phyloP scores from a whole-genome alignment of 2,888 invertebrate genomes.

The Cerastis leucographa region DNA sequence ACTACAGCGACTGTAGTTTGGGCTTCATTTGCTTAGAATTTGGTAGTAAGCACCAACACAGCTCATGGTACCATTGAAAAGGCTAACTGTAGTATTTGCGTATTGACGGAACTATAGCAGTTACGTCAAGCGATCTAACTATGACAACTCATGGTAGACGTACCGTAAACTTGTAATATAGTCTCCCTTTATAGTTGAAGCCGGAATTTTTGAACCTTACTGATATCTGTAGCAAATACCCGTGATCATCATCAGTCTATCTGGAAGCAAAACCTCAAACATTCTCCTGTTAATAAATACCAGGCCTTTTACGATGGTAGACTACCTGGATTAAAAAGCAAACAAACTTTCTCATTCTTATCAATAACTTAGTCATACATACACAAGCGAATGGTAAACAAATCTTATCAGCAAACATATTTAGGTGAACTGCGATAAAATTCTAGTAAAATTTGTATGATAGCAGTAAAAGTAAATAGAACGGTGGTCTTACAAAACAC shows the following conservation, averaged over 20 bases:
- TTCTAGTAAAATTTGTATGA: not conserved
- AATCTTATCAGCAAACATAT: slow-evolving; percentile 37
- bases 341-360: slow-evolving; percentile 6
- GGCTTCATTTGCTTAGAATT: too few species aligned
- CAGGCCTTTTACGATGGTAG: not conserved
- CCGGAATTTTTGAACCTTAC: too few species aligned
- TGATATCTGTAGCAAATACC: not conserved
- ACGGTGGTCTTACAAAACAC: slow-evolving; percentile 6
- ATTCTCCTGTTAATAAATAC: not conserved
- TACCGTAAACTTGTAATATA: too few species aligned
- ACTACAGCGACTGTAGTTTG: too few species aligned
- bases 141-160: too few species aligned
- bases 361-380: slow-evolving; percentile 7
- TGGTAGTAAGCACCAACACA: too few species aligned
- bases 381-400: slow-evolving; percentile 16
- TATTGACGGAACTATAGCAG: too few species aligned
- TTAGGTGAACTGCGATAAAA: slow-evolving; percentile 46
- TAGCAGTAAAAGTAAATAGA: slow-evolving; percentile 10
- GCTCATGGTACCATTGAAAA: too few species aligned
- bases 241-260: not conserved
- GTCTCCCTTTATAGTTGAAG: too few species aligned
- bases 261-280: not conserved
- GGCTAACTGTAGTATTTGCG: too few species aligned
- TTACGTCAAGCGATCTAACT: too few species aligned
- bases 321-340: not conserved